Evolutionary conservation across 2,888 invertebrate genomes (phyloP).

Genomic region (Rhabditophanes sp.): DNA sequence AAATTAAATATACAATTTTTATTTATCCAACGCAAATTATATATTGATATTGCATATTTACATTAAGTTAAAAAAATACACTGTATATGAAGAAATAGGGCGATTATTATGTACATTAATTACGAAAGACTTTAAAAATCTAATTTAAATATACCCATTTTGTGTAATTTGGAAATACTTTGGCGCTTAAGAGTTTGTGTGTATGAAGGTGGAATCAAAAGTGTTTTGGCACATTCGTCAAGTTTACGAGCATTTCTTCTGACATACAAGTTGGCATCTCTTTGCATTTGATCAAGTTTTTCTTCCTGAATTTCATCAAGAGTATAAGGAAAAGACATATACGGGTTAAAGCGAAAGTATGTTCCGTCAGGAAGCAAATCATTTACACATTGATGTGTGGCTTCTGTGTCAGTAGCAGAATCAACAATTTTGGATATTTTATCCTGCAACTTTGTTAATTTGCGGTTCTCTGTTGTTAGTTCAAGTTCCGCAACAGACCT

Average conservation of each 20-base stretch:
- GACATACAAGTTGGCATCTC: slow-evolving; percentile 64
- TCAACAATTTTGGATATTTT: slow-evolving; percentile 66
- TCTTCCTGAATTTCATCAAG: slow-evolving; percentile 55
- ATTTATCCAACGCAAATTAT: too few relatives aligned
- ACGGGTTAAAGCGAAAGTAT: slow-evolving; percentile 69
- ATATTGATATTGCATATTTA: too few relatives aligned
- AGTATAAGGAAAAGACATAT: slow-evolving; percentile 60
- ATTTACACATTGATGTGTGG: slow-evolving; percentile 61
- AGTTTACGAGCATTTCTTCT: slow-evolving; percentile 63
- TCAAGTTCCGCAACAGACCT: slow-evolving; percentile 43
- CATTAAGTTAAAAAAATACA: too few relatives aligned
- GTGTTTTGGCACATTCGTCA: slow-evolving; percentile 17
- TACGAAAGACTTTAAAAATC: too few relatives aligned
- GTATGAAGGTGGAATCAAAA: too few relatives aligned
- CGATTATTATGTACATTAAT: too few relatives aligned
- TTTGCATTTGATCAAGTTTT: slow-evolving; percentile 56
- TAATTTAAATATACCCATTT: too few relatives aligned
- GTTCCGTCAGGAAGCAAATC: slow-evolving; percentile 53
- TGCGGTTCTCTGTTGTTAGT: slow-evolving; percentile 17
- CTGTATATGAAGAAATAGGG: too few relatives aligned
- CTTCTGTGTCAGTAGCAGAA: slow-evolving; percentile 72
- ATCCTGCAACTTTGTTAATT: slow-evolving; percentile 51
- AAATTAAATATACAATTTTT: too few relatives aligned
- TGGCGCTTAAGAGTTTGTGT: too few relatives aligned
- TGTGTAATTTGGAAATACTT: too few relatives aligned